phyloP scores from a whole-genome alignment of 64 coral and sea anemone species.

The Catalaphyllia jardinei region DNA sequence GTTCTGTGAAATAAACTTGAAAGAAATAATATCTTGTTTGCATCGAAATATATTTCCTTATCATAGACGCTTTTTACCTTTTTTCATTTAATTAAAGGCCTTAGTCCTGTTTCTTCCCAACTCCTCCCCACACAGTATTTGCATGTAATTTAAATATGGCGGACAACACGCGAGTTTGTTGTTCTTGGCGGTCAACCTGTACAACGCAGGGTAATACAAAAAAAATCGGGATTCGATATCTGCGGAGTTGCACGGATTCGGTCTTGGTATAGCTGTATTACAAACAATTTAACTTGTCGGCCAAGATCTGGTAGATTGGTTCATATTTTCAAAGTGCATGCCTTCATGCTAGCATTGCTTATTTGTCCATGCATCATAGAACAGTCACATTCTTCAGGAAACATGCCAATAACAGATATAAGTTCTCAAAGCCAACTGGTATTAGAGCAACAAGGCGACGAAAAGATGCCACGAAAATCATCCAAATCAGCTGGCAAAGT shows the following conservation, averaged over 20 bases:
- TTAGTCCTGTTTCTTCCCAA: background rate
- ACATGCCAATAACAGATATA: background rate
- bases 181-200: background rate
- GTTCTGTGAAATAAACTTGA: no score
- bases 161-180: background rate
- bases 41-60: no score
- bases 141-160: slow-evolving; percentile 33
- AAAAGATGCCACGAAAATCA: background rate
- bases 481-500: slow-evolving; percentile 68
- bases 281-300: no score
- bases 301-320: no score
- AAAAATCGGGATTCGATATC: background rate
- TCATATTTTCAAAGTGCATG: no score
- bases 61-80: no score
- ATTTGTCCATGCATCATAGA: background rate
- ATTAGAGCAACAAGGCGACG: background rate
- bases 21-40: no score
- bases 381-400: background rate
- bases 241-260: background rate
- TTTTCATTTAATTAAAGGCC: no score
- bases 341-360: background rate
- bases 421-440: background rate
- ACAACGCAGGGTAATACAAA: background rate
- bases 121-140: background rate
- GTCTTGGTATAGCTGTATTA: background rate